phyloP scores from a whole-genome alignment of 2,113 vertebrate genomes.

The Mystacornis crossleyi region DNA sequence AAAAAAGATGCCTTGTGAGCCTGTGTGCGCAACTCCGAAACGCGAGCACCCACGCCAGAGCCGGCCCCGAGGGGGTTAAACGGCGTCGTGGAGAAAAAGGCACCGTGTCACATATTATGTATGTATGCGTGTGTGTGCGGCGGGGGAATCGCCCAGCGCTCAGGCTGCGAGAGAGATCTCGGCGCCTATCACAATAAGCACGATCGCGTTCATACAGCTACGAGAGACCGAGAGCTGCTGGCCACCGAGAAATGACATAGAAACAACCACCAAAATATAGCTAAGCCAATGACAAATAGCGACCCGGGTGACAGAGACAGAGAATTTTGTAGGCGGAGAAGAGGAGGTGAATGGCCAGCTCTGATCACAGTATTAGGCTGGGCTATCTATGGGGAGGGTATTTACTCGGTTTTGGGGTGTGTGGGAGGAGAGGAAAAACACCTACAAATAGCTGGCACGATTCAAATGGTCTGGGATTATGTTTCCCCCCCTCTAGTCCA shows the following conservation, averaged over 20 bases:
- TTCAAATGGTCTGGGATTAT: slow-evolving; percentile 11
- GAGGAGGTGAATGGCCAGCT: slow-evolving; percentile 65
- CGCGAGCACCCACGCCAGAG: background rate
- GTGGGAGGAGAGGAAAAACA: slow-evolving; percentile 52
- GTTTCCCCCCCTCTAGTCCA: background rate
- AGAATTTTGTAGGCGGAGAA: slow-evolving; percentile 62
- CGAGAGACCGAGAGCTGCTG: slow-evolving; percentile 16
- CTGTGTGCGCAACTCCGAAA: background rate
- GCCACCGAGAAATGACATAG: slow-evolving; percentile 50
- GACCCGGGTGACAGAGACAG: slow-evolving; percentile 56
- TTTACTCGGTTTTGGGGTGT: slow-evolving; percentile 47
- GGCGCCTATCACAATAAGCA: slow-evolving; percentile 21
- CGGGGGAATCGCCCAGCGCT: background rate
- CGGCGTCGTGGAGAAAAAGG: slow-evolving; percentile 25
- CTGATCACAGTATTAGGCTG: slow-evolving; percentile 26
- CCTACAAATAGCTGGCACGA: slow-evolving; percentile 55
- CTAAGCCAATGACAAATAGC: slow-evolving; percentile 58
- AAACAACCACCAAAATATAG: slow-evolving; percentile 59
- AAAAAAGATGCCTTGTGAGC: background rate
- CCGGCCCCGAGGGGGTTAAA: slow-evolving; percentile 56
- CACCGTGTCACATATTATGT: slow-evolving; percentile 36
- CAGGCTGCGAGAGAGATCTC: background rate
- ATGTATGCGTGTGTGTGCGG: background rate
- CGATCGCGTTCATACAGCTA: background rate
- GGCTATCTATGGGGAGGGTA: slow-evolving; percentile 30